These are phyloP conservation scores for Archilochus colubris DNA, from an alignment of 2,113 vertebrate genomes.

Conservation along the genomic window DNA sequence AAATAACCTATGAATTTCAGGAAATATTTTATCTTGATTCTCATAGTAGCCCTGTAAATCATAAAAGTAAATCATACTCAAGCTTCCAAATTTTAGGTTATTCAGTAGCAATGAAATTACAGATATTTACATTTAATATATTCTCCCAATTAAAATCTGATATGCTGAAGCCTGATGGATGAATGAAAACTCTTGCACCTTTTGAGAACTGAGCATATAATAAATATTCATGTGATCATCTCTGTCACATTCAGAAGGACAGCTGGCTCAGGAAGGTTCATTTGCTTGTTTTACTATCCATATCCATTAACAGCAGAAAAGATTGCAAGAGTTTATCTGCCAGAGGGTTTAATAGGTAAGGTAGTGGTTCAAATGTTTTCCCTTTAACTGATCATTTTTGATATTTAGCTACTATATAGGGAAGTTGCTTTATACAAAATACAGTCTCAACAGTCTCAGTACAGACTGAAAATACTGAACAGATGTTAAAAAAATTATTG, in stretches of 20 bases:
- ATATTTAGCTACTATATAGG: constrained; percentile 57
- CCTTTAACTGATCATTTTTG: constrained; percentile 59
- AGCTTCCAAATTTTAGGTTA: constrained; percentile 9
- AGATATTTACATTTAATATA: neutral
- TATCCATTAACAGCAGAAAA: constrained; percentile 71
- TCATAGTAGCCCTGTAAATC: neutral
- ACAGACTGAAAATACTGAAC: neutral
- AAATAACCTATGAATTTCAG: neutral
- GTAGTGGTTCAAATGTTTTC: constrained; percentile 6
- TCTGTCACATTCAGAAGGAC: constrained; percentile 69
- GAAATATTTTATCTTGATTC: neutral
- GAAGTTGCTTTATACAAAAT: constrained; percentile 47
- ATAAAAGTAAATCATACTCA: neutral
- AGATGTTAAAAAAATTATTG: constrained; percentile 17
- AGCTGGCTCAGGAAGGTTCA: constrained; percentile 69
- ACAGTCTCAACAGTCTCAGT: constrained; percentile 2
- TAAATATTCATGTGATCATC: constrained; percentile 74
- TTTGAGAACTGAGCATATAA: constrained; percentile 46
- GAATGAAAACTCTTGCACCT: constrained; percentile 49
- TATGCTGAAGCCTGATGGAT: neutral
- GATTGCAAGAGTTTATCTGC: constrained; percentile 69
- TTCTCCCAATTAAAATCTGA: constrained; percentile 56
- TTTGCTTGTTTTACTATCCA: constrained; percentile 65
- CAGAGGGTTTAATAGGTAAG: constrained; percentile 44
- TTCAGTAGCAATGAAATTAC: constrained; percentile 26